Evolutionary conservation across 2,888 invertebrate genomes (phyloP).

Genomic region (Thumatha senex): DNA sequence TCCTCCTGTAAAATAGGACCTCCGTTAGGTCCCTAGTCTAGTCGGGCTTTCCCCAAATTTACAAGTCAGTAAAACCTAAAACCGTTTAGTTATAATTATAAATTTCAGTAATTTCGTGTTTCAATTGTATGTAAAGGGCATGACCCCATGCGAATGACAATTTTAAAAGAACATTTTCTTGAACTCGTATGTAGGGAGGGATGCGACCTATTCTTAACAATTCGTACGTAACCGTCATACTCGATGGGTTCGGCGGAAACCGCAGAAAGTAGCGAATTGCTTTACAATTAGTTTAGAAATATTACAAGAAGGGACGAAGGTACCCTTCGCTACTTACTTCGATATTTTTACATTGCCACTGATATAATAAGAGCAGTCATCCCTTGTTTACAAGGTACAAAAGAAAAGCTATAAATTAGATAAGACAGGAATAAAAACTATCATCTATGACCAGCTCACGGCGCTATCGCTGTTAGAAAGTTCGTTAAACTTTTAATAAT

Average conservation of each 20-base stretch:
- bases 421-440: slow-evolving; percentile 41
- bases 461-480: slow-evolving; percentile 22
- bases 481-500: slow-evolving; percentile 33
- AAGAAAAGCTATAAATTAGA: slow-evolving; percentile 32
- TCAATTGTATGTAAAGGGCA: slow-evolving; percentile 45
- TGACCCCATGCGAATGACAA: slow-evolving; percentile 58
- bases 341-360: slow-evolving; percentile 31
- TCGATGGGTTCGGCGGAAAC: slow-evolving; percentile 74
- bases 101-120: slow-evolving; percentile 26
- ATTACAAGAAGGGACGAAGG: slow-evolving; percentile 43
- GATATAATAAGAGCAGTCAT: slow-evolving; percentile 33
- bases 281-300: slow-evolving; percentile 64
- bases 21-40: too few species aligned
- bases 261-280: slow-evolving; percentile 78
- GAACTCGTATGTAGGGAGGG: slow-evolving; percentile 45
- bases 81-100: too few species aligned
- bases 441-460: slow-evolving; percentile 13
- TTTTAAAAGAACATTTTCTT: slow-evolving; percentile 32
- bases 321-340: slow-evolving; percentile 21
- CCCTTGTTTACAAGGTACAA: slow-evolving; percentile 22
- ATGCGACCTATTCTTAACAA: slow-evolving; percentile 59
- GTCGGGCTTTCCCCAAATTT: too few species aligned
- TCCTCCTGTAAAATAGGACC: too few species aligned
- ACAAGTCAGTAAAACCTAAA: too few species aligned
- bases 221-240: slow-evolving; percentile 80